Percentiles rank a stretch among this genome's conserved stretches.
phyloP scores from a whole-genome alignment of 2,797 vertebrate genomes.

The Alfaro cultratus region DNA sequence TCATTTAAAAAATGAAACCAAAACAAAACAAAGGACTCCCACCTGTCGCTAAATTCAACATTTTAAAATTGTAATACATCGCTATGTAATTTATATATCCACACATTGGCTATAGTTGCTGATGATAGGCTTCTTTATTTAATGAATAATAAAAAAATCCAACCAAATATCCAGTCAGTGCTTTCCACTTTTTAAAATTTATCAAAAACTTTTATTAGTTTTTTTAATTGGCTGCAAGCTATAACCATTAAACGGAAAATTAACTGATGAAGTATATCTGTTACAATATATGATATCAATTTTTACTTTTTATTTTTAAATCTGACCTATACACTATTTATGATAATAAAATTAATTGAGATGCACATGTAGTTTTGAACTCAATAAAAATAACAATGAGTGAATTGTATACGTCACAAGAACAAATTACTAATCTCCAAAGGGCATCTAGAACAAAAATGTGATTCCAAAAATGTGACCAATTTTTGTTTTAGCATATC shows the following conservation, averaged over 20 bases:
- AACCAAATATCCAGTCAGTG: neutral
- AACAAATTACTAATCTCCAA: neutral
- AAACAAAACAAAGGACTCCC: neutral
- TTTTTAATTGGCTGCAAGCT: neutral
- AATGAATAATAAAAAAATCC: neutral
- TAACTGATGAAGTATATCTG: neutral
- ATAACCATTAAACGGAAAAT: neutral
- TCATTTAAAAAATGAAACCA: neutral
- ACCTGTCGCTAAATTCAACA: neutral
- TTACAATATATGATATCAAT: neutral
- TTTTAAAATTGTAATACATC: neutral
- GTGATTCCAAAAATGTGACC: no score
- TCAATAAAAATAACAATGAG: neutral
- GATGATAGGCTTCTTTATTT: neutral
- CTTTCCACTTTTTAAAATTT: neutral
- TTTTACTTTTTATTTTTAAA: neutral
- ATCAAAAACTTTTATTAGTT: neutral
- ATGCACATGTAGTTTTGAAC: no score
- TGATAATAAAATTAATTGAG: neutral
- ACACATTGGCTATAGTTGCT: neutral
- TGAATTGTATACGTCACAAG: neutral
- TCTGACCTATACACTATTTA: neutral
- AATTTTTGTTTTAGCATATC: neutral
- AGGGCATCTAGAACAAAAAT: neutral
- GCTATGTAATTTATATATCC: neutral